Evolutionary conservation across 2,797 vertebrate genomes (phyloP), one percentile per base, ranked within the genome.

Genomic region (Centroberyx gerrardi): DNA sequence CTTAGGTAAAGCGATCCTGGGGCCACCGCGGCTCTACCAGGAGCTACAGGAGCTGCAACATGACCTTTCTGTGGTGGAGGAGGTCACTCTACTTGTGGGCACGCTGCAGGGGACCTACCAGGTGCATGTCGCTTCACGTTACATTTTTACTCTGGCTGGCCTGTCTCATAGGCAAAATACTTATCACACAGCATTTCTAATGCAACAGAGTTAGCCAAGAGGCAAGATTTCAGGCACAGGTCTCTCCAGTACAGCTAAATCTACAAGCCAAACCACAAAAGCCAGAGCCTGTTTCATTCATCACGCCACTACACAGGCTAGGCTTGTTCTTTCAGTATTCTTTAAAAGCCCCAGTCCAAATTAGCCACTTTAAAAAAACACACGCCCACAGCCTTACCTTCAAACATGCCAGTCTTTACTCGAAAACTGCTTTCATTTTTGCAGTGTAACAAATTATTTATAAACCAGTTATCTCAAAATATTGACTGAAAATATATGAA

Each of bases 41-140:
- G 97, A 99, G 87, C 96, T 99, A 22, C 97, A 98, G 93, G 97
- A 98, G 62, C 93, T 99, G 18, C 97, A 98, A 69, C 97, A 98
- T 51, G 98, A 99, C 89, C 94, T 99, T 74, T 96, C 95, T 0
- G 97, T 99, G 49, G 97, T 99, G 77, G 97, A 98, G 76, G 97
- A 99, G 88, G 98, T 99, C 80, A 98, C 97, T 0, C 94, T 96
- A 6, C 96, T 99, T 0, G 94, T 99, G 88, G 97, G 97, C 75
- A 98, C 97, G 0, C 91, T 99, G 76, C 97, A 99, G 0, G 98
- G 98, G 71, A 96, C 95, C 2, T 99, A 99, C 91, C 97, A 98
- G 97, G 97, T 97, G 89, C 68, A 8, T 53, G 42, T 44, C 8
- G 0, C 31, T 56, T 46, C 12, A 17, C 33, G 52, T 75, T 65